Evolutionary conservation across 2,888 invertebrate species (phyloP), one percentile per base, ranked within the genome.

Genomic region (Anarsia innoxiella): DNA sequence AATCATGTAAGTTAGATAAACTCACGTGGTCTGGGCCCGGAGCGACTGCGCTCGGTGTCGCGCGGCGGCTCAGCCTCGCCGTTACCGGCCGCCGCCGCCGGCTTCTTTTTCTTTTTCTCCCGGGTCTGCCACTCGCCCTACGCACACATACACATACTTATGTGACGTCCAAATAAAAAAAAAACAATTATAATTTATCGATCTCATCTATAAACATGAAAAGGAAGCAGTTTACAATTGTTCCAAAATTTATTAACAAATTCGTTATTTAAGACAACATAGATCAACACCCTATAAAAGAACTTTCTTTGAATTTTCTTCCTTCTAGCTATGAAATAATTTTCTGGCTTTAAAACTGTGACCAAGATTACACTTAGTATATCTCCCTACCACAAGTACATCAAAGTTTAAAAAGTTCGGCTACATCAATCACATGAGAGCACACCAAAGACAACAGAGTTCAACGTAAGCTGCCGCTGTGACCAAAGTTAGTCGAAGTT

Each of bases 21-120:
- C 33, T 25, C 6, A 33, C 82, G 66, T 10, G 71, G 67, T 1
- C 79, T 47, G 2, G 72, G 69, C 1, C 70, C 73, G 37, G 75
- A 66, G 44, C 31, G 33, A 61, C 47, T 15, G 55, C 57, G 25
- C 58, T 54, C 31, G 12, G 51, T 66, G 32, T 72, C 68, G 9
- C 67, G 61, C 13, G 62, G 57, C n/a, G 71, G 59, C 43, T 77
- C 75, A 2, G 62, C 50, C 35, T 80, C 82, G 1, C 79, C 79
- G 59, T 79, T 79, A 51, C 74, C 75, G 45, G 87, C 74, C 45
- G 87, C 71, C 50, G 87, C 87, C 19, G 89, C 87, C 40, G 91
- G 90, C 66, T 91, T 92, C 82, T 93, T 95, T 87, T 94, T 94
- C 87, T 95, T 95, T 83, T 94, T 94, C 48, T 93, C 92, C 38